Conservation (phyloP, 2,888 invertebrate genomes). For the Aleiodes leptofemur region DNA sequence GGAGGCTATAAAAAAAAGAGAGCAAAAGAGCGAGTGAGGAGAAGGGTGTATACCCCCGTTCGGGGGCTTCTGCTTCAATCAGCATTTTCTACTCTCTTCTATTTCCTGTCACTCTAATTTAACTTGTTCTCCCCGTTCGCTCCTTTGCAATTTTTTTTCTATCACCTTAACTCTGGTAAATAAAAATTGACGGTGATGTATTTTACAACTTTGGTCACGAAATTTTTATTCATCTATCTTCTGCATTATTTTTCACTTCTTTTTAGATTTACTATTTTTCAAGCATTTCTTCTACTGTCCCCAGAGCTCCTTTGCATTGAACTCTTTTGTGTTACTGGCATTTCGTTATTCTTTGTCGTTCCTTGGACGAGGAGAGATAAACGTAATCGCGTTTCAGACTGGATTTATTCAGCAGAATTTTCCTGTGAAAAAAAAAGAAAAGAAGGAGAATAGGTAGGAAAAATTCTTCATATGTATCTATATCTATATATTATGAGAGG, state of each 20-base stretch:
- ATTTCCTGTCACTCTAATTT: slow-evolving; percentile 21
- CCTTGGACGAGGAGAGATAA: slow-evolving; percentile 29
- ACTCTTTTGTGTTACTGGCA: slow-evolving; percentile 28
- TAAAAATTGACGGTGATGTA: slow-evolving; percentile 16
- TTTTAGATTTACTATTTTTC: background rate
- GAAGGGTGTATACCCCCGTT: background rate
- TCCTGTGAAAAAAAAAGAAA: background rate
- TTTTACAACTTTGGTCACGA: slow-evolving; percentile 34
- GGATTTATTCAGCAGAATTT: slow-evolving; percentile 34
- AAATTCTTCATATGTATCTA: too few species aligned
- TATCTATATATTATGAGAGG: too few species aligned
- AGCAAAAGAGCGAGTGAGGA: background rate
- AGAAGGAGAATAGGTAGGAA: background rate
- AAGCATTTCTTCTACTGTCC: background rate
- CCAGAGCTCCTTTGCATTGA: slow-evolving; percentile 15
- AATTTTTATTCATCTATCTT: background rate
- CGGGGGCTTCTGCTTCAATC: slow-evolving; percentile 43
- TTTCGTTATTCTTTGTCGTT: slow-evolving; percentile 37
- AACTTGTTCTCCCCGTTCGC: background rate
- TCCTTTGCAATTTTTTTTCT: slow-evolving; percentile 16
- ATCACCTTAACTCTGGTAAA: slow-evolving; percentile 11
- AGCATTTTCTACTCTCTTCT: slow-evolving; percentile 30
- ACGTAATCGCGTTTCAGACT: slow-evolving; percentile 40
- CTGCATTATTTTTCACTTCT: background rate
- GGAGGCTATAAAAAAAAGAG: background rate